Evolutionary conservation across 92 coral and sea anemone genomes (phyloP).

Genomic region (Bergia puertoricense): DNA sequence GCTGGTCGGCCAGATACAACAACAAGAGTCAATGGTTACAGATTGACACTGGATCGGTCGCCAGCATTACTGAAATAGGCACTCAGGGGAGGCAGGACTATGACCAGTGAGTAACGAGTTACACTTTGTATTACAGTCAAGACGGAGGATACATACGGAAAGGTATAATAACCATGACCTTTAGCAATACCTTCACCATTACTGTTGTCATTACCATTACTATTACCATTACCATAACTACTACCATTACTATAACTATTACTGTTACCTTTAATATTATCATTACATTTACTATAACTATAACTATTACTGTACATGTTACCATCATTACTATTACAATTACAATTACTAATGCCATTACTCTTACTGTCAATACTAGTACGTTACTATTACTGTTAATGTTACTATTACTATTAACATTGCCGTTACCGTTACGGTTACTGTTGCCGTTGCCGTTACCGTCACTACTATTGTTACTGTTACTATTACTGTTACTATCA

Average conservation of each 20-base stretch:
- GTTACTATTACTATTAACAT: no score
- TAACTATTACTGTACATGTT: no score
- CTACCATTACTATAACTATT: not conserved
- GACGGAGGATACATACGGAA: not conserved
- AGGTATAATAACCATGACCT: not conserved
- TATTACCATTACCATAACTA: not conserved
- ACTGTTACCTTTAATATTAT: not conserved
- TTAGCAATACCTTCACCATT: not conserved
- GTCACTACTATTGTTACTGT: no score
- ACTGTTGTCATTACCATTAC: not conserved
- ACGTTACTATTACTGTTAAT: no score
- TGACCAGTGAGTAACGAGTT: not conserved
- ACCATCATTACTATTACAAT: no score
- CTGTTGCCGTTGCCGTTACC: no score
- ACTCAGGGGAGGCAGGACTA: not conserved
- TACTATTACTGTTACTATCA: no score
- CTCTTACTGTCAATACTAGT: no score
- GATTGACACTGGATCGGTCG: not conserved
- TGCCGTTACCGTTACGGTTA: no score
- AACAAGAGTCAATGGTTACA: not conserved
- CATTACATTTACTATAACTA: no score
- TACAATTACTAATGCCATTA: no score
- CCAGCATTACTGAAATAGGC: not conserved
- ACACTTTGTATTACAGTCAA: not conserved
- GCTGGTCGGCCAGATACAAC: not conserved